A percentile compares a stretch with the other conserved stretches of the same genome.
phyloP scores from a whole-genome alignment of 2,797 vertebrate species.

The Xyrichtys novacula region DNA sequence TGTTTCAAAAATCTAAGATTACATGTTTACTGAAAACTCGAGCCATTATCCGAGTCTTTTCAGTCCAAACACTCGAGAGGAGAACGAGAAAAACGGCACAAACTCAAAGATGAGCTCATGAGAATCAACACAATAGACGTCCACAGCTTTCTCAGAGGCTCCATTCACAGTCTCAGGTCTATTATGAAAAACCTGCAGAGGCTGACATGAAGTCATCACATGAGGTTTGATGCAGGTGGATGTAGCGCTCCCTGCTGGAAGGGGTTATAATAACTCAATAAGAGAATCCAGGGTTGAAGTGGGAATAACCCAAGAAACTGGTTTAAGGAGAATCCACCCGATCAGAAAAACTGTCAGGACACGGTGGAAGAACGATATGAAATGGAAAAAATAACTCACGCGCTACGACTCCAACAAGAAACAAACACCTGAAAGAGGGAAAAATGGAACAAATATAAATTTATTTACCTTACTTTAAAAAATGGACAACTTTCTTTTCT shows the following conservation, averaged over 20 bases:
- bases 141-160: slow-evolving; percentile 12
- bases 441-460: no score
- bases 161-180: slow-evolving; percentile 18
- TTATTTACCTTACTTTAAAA: no score
- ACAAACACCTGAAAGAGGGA: no score
- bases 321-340: no score
- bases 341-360: no score
- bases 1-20: slow-evolving; percentile 54
- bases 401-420: no score
- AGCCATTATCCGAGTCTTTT: slow-evolving; percentile 39
- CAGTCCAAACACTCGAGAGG: slow-evolving; percentile 44
- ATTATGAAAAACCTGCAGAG: slow-evolving; percentile 15
- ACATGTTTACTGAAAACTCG: slow-evolving; percentile 48
- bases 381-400: no score
- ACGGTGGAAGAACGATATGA: no score
- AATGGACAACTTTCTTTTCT: no score
- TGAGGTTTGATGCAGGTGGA: slow-evolving; percentile 14
- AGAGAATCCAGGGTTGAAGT: no score
- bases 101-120: slow-evolving; percentile 54
- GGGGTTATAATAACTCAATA: slow-evolving; percentile 21
- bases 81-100: slow-evolving; percentile 23
- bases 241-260: slow-evolving; percentile 52
- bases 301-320: no score
- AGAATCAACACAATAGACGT: slow-evolving; percentile 34
- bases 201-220: neutral